Evolutionary conservation across 2,888 invertebrate species (phyloP).

Genomic region (Leptinotarsa tumamoca): DNA sequence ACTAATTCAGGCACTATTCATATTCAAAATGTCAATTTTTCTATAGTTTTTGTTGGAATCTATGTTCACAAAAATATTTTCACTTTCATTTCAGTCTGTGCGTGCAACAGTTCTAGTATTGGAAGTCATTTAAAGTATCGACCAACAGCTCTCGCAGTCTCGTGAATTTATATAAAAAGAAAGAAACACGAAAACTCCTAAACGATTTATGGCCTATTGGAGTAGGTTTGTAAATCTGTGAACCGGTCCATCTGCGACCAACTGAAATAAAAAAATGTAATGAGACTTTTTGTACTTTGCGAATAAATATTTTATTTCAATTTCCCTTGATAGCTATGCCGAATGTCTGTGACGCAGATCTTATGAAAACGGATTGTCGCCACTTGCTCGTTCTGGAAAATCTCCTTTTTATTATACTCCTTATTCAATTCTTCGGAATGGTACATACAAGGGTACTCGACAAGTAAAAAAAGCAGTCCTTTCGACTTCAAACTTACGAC

Average conservation of each 20-base stretch:
- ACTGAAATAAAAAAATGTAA: background rate
- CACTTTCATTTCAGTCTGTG: too few relatives aligned
- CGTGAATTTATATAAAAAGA: too few relatives aligned
- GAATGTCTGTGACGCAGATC: background rate
- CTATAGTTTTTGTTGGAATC: too few relatives aligned
- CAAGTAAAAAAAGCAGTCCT: background rate
- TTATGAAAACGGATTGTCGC: background rate
- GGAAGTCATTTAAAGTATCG: too few relatives aligned
- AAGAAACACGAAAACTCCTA: background rate
- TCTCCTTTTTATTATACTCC: background rate
- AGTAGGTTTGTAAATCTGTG: background rate
- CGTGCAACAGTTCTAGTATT: too few relatives aligned
- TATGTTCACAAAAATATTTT: too few relatives aligned
- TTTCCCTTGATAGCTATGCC: background rate
- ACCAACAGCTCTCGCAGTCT: too few relatives aligned
- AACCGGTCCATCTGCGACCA: background rate
- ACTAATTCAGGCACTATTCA: too few relatives aligned
- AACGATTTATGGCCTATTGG: background rate
- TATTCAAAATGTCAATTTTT: too few relatives aligned
- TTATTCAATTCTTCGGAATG: background rate
- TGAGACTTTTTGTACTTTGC: background rate
- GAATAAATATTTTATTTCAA: background rate
- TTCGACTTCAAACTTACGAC: background rate
- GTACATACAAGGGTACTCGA: background rate
- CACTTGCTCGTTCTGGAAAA: background rate